These are phyloP conservation scores for Xylota sylvarum DNA, from an alignment of 2,888 invertebrate genomes.

Conservation along the genomic window DNA sequence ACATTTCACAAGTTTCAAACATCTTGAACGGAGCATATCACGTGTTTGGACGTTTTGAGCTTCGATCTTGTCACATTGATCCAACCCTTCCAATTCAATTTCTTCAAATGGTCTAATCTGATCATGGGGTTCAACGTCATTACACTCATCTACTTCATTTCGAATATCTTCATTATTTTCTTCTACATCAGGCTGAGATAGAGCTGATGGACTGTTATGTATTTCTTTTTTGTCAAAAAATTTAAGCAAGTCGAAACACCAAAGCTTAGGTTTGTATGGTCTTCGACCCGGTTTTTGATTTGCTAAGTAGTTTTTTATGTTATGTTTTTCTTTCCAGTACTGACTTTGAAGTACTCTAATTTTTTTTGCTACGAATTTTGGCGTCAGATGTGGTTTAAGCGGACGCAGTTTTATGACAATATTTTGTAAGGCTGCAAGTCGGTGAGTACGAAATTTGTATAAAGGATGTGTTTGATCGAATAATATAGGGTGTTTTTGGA, in stretches of 20 bases:
- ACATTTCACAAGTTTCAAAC: constrained; percentile 13
- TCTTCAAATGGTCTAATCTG: constrained; percentile 20
- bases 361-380: background rate
- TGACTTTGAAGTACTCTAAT: constrained; percentile 11
- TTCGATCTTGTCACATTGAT: background rate
- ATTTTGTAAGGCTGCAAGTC: background rate
- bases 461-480: constrained; percentile 17
- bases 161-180: background rate
- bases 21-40: background rate
- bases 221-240: background rate
- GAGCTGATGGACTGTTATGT: background rate
- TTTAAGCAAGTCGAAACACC: constrained; percentile 5
- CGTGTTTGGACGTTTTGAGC: background rate
- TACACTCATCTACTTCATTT: too few species aligned
- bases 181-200: background rate
- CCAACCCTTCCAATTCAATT: background rate
- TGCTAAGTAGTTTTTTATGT: background rate
- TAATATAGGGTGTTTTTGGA: background rate
- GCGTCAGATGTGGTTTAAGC: background rate
- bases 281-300: background rate
- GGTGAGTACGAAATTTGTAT: background rate
- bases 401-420: background rate
- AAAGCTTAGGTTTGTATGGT: constrained; percentile 15
- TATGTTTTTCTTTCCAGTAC: background rate
- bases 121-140: background rate